phyloP scores from a whole-genome alignment of 1,140 invertebrate species.

The Drosophila erecta region DNA sequence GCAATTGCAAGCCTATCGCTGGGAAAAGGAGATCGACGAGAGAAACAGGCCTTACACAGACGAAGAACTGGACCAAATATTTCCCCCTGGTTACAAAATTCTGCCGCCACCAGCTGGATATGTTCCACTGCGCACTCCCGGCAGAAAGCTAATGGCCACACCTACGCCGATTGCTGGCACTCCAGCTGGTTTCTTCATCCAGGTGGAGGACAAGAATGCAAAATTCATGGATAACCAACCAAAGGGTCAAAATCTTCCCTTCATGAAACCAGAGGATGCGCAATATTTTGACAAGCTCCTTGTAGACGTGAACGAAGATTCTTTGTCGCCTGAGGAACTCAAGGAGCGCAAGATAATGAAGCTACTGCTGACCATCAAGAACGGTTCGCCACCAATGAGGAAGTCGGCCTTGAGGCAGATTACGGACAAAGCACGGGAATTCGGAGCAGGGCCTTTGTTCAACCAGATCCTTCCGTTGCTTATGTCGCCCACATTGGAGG shows the following conservation, averaged over 20 bases:
- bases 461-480: constrained; percentile 99
- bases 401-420: constrained; percentile 99
- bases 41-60: constrained; percentile 97
- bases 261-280: constrained; percentile 99
- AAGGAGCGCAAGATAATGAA: constrained; percentile 99
- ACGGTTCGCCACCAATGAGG: constrained; percentile 99
- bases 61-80: constrained; percentile 98
- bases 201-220: constrained; percentile 92
- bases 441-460: constrained; percentile 98
- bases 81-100: constrained; percentile 99
- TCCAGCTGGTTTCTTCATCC: constrained; percentile 98
- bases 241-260: constrained; percentile 96
- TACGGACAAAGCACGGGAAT: constrained; percentile 99
- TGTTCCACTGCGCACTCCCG: constrained; percentile 98
- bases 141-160: constrained; percentile 97
- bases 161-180: constrained; percentile 98
- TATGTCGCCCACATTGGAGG: constrained; percentile 99
- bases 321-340: constrained; percentile 97
- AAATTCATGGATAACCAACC: constrained; percentile 98
- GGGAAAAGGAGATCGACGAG: constrained; percentile 99
- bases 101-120: constrained; percentile 98
- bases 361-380: constrained; percentile 98
- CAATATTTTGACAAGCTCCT: constrained; percentile 99
- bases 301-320: constrained; percentile 98
- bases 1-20: constrained; percentile 98